phyloP scores from a whole-genome alignment of 2,797 vertebrate species.

The Sebastes nivosus region DNA sequence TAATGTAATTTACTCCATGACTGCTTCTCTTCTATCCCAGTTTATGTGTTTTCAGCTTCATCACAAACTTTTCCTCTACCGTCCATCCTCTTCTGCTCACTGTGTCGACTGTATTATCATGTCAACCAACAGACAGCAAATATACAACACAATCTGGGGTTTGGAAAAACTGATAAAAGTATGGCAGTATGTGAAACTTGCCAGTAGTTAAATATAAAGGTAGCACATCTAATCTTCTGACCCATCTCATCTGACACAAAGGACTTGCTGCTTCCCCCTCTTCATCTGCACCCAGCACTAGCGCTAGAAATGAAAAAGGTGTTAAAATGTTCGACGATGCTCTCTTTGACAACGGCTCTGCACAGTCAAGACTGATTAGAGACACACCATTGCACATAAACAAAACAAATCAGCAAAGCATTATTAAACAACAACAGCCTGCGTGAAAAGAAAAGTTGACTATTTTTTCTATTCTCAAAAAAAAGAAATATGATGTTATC shows the following conservation, averaged over 20 bases:
- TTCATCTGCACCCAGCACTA: neutral
- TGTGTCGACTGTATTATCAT: neutral
- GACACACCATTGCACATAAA: conserved; percentile 6
- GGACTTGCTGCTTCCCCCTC: neutral
- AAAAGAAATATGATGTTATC: no score
- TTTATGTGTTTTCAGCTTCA: conserved; percentile 8
- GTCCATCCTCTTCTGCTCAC: neutral
- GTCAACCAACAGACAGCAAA: neutral
- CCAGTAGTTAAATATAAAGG: neutral
- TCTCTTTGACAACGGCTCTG: neutral
- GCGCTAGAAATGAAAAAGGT: neutral
- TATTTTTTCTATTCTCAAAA: neutral
- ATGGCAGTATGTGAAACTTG: neutral
- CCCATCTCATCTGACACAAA: neutral
- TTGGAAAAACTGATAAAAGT: neutral
- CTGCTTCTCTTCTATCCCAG: neutral
- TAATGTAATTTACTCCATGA: conserved; percentile 11
- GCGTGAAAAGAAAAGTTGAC: neutral
- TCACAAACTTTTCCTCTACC: neutral
- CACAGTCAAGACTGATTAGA: conserved; percentile 23
- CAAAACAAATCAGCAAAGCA: conserved; percentile 6
- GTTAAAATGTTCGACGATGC: neutral
- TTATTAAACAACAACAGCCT: conserved; percentile 11
- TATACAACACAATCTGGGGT: neutral
- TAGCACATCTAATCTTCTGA: neutral